phyloP scores from a whole-genome alignment of 2,113 vertebrate species.

The Phocoena sinus region DNA sequence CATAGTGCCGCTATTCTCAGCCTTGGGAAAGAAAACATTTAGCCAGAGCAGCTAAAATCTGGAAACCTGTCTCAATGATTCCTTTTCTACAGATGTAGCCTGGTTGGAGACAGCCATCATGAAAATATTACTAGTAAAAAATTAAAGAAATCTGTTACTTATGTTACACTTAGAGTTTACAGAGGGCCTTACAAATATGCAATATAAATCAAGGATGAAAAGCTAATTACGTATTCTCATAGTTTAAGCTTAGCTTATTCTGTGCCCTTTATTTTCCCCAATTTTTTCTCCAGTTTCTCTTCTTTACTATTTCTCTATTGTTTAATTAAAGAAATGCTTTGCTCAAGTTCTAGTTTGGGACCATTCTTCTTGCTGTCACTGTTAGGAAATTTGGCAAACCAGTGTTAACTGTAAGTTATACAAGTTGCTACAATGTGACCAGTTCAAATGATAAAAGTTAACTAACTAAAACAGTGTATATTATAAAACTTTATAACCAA shows the following conservation, averaged over 20 bases:
- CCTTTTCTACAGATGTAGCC: not conserved
- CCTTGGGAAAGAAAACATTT: not conserved
- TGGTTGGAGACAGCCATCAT: not conserved
- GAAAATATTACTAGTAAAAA: not conserved
- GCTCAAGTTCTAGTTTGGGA: not conserved
- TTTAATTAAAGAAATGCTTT: not conserved
- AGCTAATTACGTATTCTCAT: not conserved
- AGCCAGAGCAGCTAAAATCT: not conserved
- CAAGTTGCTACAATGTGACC: not conserved
- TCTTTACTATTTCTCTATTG: not conserved
- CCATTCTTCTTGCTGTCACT: not conserved
- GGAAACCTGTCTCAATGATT: not conserved
- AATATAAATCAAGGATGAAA: not conserved
- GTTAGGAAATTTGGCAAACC: not conserved
- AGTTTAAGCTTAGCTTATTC: not conserved
- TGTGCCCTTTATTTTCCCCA: not conserved
- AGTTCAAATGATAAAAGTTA: constrained; percentile 7
- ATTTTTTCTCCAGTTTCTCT: not conserved
- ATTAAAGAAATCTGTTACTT: not conserved
- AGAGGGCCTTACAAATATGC: not conserved
- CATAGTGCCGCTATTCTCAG: not conserved
- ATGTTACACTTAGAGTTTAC: not conserved
- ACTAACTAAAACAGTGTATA: not conserved
- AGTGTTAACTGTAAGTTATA: not conserved
- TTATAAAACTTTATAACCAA: not conserved